phyloP scores from a whole-genome alignment of 30 jellyfish, hydroid and myxozoan genomes.

The Catostylus mosaicus region DNA sequence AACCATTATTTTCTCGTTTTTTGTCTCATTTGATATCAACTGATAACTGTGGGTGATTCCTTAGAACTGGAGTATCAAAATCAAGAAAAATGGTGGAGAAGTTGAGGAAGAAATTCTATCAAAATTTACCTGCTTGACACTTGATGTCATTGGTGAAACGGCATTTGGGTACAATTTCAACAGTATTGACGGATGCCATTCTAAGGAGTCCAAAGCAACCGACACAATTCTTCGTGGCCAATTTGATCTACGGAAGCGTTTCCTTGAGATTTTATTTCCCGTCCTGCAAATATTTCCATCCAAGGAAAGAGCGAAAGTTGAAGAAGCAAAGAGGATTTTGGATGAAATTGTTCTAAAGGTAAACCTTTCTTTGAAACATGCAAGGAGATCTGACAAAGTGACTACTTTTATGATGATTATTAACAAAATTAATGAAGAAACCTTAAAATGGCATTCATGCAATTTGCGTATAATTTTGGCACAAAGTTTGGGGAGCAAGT shows the following conservation, averaged over 20 bases:
- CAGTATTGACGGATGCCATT: not conserved
- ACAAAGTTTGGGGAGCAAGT: too few relatives aligned
- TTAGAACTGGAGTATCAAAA: constrained; percentile 27
- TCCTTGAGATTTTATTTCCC: constrained; percentile 30
- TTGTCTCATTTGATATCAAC: too few relatives aligned
- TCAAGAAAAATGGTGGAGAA: not conserved
- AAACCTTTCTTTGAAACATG: too few relatives aligned
- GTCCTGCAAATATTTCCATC: constrained; percentile 22
- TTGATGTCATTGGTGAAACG: constrained; percentile 50
- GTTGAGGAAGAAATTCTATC: constrained; percentile 16
- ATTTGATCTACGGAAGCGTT: not conserved
- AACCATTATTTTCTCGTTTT: too few relatives aligned
- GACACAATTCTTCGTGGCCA: constrained; percentile 34
- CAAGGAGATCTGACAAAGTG: too few relatives aligned
- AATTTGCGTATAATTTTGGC: too few relatives aligned
- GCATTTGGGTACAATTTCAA: constrained; percentile 46
- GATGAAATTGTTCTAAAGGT: constrained; percentile 14
- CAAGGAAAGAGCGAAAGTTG: constrained; percentile 2
- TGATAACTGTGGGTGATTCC: too few relatives aligned
- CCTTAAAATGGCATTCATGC: too few relatives aligned
- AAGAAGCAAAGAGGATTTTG: not conserved
- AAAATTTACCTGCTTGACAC: constrained; percentile 23
- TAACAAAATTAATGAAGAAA: too few relatives aligned
- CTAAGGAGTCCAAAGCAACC: constrained; percentile 32
- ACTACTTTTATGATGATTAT: too few relatives aligned